Percentiles rank a stretch among this genome's conserved stretches.
phyloP scores from a whole-genome alignment of 2,797 vertebrate genomes.

The Melanotaenia maccullochi region DNA sequence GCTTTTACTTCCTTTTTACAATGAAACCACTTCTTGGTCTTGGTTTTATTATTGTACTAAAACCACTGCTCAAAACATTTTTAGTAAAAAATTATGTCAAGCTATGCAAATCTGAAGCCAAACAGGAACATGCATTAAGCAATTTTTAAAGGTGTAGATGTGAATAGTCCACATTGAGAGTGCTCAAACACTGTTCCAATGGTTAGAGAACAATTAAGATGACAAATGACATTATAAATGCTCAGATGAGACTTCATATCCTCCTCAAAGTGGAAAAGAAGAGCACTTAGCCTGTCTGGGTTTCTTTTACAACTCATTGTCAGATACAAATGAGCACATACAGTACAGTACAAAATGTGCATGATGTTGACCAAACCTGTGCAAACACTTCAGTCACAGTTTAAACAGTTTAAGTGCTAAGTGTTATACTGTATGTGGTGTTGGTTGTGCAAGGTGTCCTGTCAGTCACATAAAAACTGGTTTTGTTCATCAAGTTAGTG shows the following conservation, averaged over 20 bases:
- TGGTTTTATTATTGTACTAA: background rate
- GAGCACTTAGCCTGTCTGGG: background rate
- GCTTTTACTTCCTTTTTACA: conserved; percentile 35
- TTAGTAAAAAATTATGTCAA: background rate
- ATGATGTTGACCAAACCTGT: conserved; percentile 12
- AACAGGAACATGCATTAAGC: background rate
- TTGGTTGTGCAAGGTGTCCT: conserved; percentile 21
- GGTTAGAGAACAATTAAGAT: conserved; percentile 10
- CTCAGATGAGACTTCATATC: conserved; percentile 2
- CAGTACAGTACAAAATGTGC: conserved; percentile 45
- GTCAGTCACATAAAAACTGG: conserved; percentile 15
- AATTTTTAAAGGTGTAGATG: background rate
- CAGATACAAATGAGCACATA: conserved; percentile 31
- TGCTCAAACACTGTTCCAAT: background rate
- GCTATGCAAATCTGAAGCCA: background rate
- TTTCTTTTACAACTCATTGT: conserved; percentile 16
- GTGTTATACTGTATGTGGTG: conserved; percentile 4
- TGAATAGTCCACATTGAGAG: background rate
- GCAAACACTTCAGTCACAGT: conserved; percentile 43
- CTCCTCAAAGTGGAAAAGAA: background rate
- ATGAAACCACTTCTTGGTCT: background rate
- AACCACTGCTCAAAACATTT: background rate
- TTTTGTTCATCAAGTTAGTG: conserved; percentile 28
- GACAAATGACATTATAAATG: conserved; percentile 1
- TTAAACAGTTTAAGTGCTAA: conserved; percentile 33